Evolutionary conservation across 2,113 vertebrate genomes (phyloP).

Genomic region (Rhombomys opimus): DNA sequence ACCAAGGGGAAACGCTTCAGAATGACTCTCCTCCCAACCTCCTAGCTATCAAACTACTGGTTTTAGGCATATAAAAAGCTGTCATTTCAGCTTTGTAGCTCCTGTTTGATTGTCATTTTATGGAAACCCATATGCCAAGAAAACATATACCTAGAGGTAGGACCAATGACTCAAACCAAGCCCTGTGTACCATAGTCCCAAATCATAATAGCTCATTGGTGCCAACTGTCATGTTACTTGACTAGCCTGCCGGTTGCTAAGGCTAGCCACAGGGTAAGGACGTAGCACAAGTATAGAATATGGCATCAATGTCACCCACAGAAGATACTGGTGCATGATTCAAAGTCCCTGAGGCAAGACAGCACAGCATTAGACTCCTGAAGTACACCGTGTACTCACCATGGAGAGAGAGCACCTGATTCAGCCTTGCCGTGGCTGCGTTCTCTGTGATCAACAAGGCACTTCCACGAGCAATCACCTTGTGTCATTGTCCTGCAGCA

Average conservation of each 20-base stretch:
- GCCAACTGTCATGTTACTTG: accelerated
- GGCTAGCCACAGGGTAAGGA: accelerated
- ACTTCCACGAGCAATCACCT: neutral
- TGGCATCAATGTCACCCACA: neutral
- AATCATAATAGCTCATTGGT: neutral
- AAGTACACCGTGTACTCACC: neutral
- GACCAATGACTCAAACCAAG: neutral
- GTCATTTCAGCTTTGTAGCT: neutral
- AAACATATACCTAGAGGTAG: neutral
- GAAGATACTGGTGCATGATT: neutral
- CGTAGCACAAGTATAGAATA: too few relatives aligned
- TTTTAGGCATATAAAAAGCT: neutral
- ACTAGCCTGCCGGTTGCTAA: neutral
- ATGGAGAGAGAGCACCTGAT: neutral
- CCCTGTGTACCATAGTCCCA: neutral
- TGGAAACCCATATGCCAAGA: neutral
- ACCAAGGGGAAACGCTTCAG: neutral
- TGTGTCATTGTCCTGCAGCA: too few relatives aligned
- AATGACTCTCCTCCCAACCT: neutral
- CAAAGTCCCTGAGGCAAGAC: neutral
- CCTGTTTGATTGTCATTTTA: neutral
- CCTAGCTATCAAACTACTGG: neutral
- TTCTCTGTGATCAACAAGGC: too few relatives aligned
- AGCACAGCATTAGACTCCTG: neutral
- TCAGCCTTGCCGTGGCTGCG: accelerated